A percentile compares a stretch with the other conserved stretches of the same genome.
phyloP scores from a whole-genome alignment of 2,797 vertebrate genomes.

The Bovichtus variegatus region DNA sequence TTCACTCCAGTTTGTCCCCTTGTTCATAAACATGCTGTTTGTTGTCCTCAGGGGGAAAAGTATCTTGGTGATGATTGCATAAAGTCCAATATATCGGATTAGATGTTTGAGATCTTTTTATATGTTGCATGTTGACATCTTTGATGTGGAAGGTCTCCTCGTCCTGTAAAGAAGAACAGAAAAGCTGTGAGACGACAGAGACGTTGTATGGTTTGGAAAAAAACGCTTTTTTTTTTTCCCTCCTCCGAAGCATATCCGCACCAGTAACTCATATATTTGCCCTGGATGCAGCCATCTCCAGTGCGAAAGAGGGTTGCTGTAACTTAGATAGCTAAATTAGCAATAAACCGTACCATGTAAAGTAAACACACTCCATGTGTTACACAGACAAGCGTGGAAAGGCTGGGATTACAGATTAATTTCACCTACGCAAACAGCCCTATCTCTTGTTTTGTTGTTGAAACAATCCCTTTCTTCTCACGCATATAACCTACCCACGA shows the following conservation, averaged over 20 bases:
- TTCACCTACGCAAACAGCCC: slow-evolving; percentile 30
- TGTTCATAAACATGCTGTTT: slow-evolving; percentile 17
- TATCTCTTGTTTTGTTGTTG: slow-evolving; percentile 31
- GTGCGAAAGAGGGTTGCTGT: not conserved
- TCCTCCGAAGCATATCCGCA: not conserved
- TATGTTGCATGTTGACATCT: slow-evolving; percentile 46
- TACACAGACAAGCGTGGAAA: slow-evolving; percentile 47
- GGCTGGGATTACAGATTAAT: slow-evolving; percentile 76
- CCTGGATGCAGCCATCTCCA: not conserved
- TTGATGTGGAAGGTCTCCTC: slow-evolving; percentile 14
- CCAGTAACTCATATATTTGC: not conserved
- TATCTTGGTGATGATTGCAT: slow-evolving; percentile 3
- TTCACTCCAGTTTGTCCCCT: not conserved
- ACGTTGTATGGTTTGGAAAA: not conserved
- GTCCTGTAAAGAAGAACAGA: slow-evolving; percentile 29
- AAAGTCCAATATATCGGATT: slow-evolving; percentile 17
- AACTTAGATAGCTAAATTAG: slow-evolving; percentile 34
- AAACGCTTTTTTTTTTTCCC: too few relatives aligned
- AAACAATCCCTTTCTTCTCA: not conserved
- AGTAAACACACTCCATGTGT: slow-evolving; percentile 39
- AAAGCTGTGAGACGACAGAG: not conserved
- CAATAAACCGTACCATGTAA: slow-evolving; percentile 29
- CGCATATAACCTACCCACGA: slow-evolving; percentile 12
- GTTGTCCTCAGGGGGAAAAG: slow-evolving; percentile 4
- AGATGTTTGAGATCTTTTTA: slow-evolving; percentile 8